These are phyloP conservation scores for Netelia melanura DNA, from an alignment of 2,888 invertebrate genomes.

Conservation along the genomic window DNA sequence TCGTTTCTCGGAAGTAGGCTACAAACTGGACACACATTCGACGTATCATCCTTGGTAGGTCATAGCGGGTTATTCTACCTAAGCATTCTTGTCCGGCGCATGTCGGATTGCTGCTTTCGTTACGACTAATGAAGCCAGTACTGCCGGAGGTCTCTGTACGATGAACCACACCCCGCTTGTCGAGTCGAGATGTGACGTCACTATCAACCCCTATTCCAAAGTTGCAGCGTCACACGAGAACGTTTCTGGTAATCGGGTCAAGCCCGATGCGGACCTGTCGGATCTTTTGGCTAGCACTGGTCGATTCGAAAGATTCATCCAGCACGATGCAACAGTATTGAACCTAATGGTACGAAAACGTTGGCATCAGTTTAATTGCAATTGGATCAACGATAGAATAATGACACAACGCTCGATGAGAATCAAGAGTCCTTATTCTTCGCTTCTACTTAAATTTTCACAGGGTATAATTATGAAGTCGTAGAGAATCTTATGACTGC, in stretches of 20 bases:
- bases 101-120: constrained; percentile 66
- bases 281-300: neutral
- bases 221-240: constrained; percentile 67
- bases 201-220: constrained; percentile 52
- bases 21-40: constrained; percentile 18
- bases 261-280: constrained; percentile 63
- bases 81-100: constrained; percentile 20
- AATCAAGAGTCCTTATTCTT: no score
- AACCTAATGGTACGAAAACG: neutral
- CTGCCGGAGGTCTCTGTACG: constrained; percentile 9
- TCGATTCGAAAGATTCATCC: neutral
- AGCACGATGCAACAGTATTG: constrained; percentile 1
- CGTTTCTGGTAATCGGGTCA: constrained; percentile 74
- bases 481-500: no score
- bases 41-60: no score
- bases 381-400: no score
- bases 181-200: constrained; percentile 51
- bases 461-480: no score
- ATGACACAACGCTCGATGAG: no score
- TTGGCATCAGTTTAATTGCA: no score
- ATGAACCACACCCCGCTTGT: constrained; percentile 59
- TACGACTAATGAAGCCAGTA: constrained; percentile 70
- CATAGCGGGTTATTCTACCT: no score
- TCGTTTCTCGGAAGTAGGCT: constrained; percentile 40
- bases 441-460: no score